A percentile compares a stretch with the other conserved stretches of the same genome.
These are phyloP conservation scores for Altica lythri DNA, from an alignment of 2,888 invertebrate species.

Conservation along the genomic window DNA sequence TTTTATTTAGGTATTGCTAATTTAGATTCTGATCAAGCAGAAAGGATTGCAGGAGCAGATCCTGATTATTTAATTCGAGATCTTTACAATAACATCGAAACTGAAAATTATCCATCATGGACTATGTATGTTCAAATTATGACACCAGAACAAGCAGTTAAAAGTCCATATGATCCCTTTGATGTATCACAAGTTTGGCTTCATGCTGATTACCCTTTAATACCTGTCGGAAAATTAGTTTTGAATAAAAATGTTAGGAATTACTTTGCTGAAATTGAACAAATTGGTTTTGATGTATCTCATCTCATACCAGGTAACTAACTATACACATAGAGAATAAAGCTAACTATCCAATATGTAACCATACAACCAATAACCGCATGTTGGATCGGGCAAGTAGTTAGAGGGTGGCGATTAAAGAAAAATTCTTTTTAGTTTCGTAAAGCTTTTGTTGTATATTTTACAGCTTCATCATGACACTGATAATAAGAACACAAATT, in stretches of 20 bases:
- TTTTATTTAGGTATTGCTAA: constrained; percentile 69
- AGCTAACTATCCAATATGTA: too few species aligned
- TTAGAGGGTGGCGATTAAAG: too few species aligned
- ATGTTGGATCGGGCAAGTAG: too few species aligned
- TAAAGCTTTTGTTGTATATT: too few species aligned
- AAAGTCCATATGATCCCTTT: constrained; percentile 84
- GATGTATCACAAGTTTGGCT: constrained; percentile 94
- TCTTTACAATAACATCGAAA: constrained; percentile 85
- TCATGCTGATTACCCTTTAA: constrained; percentile 83
- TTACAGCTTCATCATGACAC: too few species aligned
- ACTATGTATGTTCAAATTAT: constrained; percentile 82
- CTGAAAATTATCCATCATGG: constrained; percentile 77
- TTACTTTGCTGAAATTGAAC: constrained; percentile 94
- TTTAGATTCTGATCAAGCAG: constrained; percentile 70
- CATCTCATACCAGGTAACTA: constrained; percentile 76
- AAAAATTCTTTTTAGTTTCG: too few species aligned
- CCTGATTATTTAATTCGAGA: constrained; percentile 90
- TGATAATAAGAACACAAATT: too few species aligned
- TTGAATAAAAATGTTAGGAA: constrained; percentile 88
- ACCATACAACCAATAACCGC: too few species aligned
- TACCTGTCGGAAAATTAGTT: constrained; percentile 84
- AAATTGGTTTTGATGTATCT: constrained; percentile 87
- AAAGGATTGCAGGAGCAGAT: constrained; percentile 71
- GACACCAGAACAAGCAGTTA: constrained; percentile 85
- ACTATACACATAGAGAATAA: too few species aligned